phyloP scores from a whole-genome alignment of 2,797 vertebrate species.

The Triplophysa yarkandensis region DNA sequence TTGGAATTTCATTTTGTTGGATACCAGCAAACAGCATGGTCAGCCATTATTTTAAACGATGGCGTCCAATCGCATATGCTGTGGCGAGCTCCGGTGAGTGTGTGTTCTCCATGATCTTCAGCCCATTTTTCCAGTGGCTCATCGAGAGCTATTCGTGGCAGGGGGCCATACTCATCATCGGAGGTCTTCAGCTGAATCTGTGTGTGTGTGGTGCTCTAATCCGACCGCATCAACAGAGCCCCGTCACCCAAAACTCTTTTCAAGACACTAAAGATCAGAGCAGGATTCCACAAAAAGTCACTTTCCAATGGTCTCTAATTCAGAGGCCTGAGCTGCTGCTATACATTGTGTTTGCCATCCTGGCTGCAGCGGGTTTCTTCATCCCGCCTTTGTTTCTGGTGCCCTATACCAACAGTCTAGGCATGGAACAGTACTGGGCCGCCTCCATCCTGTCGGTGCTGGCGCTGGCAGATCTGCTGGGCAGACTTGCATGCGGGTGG shows the following conservation, averaged over 20 bases:
- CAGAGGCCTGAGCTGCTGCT: conserved; percentile 66
- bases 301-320: conserved; percentile 66
- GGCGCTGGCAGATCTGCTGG: conserved; percentile 67
- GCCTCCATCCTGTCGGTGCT: conserved; percentile 68
- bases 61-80: conserved; percentile 72
- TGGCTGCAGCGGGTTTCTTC: conserved; percentile 68
- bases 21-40: conserved; percentile 72
- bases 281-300: conserved; percentile 31
- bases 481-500: conserved; percentile 71
- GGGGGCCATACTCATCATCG: conserved; percentile 71
- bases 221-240: conserved; percentile 59
- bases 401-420: conserved; percentile 64
- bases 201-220: conserved; percentile 73
- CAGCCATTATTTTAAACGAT: conserved; percentile 71
- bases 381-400: conserved; percentile 70
- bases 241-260: not conserved
- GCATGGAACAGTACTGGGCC: conserved; percentile 66
- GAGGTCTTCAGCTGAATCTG: conserved; percentile 74
- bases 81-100: conserved; percentile 74
- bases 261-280: not conserved
- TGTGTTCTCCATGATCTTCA: conserved; percentile 68
- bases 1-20: conserved; percentile 69
- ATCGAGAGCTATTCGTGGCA: conserved; percentile 70
- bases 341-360: conserved; percentile 70
- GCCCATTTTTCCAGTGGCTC: conserved; percentile 74